Evolutionary conservation across 1,140 invertebrate genomes (phyloP).

Genomic region (Penaeus chinensis): DNA sequence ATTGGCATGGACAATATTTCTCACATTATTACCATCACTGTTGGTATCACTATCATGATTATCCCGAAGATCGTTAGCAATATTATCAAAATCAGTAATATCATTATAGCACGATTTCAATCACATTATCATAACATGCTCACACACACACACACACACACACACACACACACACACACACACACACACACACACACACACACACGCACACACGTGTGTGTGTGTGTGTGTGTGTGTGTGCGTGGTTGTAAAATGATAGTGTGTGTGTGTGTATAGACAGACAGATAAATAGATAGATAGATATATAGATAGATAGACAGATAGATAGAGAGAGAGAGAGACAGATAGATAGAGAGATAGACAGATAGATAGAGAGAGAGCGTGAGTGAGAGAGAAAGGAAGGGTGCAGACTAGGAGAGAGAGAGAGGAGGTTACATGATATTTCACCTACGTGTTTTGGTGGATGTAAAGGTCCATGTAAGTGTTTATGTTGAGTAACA

Average conservation of each 20-base stretch:
- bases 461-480: neutral
- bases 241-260: neutral
- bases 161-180: neutral
- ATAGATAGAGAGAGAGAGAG: too few relatives aligned
- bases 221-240: constrained; percentile 11
- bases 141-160: neutral
- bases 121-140: too few relatives aligned
- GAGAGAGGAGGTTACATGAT: neutral
- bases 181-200: neutral
- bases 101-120: too few relatives aligned
- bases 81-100: too few relatives aligned
- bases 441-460: neutral
- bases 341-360: too few relatives aligned
- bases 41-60: too few relatives aligned
- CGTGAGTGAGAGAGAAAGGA: constrained; percentile 31
- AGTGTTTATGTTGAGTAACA: neutral
- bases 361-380: neutral
- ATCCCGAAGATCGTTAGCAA: too few relatives aligned
- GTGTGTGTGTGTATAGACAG: neutral
- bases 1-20: too few relatives aligned
- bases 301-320: too few relatives aligned
- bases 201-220: neutral
- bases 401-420: constrained; percentile 7
- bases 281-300: too few relatives aligned
- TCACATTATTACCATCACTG: too few relatives aligned